Conservation (phyloP, 2,113 vertebrate species). For the Labrus mixtus region DNA sequence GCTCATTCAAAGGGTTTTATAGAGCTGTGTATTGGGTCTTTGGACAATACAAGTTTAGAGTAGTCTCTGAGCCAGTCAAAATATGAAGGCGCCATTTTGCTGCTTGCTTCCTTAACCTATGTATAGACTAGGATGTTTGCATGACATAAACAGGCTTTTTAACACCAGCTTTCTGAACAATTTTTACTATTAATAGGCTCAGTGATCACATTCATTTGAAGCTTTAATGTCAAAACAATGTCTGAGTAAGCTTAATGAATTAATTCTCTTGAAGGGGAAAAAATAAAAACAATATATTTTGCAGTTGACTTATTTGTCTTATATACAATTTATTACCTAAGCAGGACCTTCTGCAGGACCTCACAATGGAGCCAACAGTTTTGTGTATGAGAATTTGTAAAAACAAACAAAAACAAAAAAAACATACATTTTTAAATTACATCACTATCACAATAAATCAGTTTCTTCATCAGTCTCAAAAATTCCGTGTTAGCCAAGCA, state of each 20-base stretch:
- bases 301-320: no score
- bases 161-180: slow-evolving; percentile 6
- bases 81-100: slow-evolving; percentile 58
- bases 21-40: slow-evolving; percentile 53
- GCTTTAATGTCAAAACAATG: neutral
- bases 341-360: no score
- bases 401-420: no score
- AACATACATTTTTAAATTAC: no score
- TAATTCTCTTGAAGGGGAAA: neutral
- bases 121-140: slow-evolving; percentile 46
- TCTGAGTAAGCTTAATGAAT: neutral
- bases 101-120: slow-evolving; percentile 51
- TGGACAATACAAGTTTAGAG: slow-evolving; percentile 68
- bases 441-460: no score
- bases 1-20: slow-evolving; percentile 60
- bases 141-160: slow-evolving; percentile 27
- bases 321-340: no score
- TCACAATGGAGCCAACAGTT: no score
- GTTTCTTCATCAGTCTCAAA: no score
- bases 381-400: no score
- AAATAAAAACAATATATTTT: neutral
- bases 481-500: no score
- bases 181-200: neutral
- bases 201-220: neutral
- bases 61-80: slow-evolving; percentile 66